A percentile compares a stretch with the other conserved stretches of the same genome.
These are phyloP conservation scores for Sipha flava DNA, from an alignment of 1,140 invertebrate species.

Conservation along the genomic window DNA sequence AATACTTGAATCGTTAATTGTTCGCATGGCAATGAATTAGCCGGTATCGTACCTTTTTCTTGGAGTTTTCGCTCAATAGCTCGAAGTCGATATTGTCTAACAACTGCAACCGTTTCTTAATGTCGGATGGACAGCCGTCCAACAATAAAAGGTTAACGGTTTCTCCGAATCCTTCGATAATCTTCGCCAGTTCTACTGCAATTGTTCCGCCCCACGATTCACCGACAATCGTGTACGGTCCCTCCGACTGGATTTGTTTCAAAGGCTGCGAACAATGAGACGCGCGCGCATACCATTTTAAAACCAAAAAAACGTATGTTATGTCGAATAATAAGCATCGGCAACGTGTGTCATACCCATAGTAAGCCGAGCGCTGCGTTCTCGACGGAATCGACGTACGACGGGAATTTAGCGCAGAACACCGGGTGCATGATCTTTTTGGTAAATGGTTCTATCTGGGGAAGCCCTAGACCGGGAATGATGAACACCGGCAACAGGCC, in stretches of 20 bases:
- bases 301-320: too few species aligned
- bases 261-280: constrained; percentile 20
- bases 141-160: constrained; percentile 29
- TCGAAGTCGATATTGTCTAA: neutral
- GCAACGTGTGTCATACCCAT: too few species aligned
- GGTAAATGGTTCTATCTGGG: neutral
- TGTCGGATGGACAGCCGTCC: constrained; percentile 21
- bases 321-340: too few species aligned
- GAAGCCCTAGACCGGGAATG: constrained; percentile 22
- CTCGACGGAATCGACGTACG: neutral
- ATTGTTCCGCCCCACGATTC: constrained; percentile 36
- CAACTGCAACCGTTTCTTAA: neutral
- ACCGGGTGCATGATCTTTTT: constrained; percentile 30
- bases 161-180: constrained; percentile 34
- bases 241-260: constrained; percentile 33
- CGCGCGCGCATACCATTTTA: neutral
- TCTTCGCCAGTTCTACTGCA: constrained; percentile 34
- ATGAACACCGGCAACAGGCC: constrained; percentile 22
- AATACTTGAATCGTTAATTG: too few species aligned
- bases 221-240: constrained; percentile 35
- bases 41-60: neutral
- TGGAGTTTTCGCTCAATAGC: neutral
- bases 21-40: too few species aligned
- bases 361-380: constrained; percentile 9
- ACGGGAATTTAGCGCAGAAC: constrained; percentile 25